A percentile compares a stretch with the other conserved stretches of the same genome.
Evolutionary conservation across 2,888 invertebrate species (phyloP).

Genomic region (Lasioglossum calceatum): DNA sequence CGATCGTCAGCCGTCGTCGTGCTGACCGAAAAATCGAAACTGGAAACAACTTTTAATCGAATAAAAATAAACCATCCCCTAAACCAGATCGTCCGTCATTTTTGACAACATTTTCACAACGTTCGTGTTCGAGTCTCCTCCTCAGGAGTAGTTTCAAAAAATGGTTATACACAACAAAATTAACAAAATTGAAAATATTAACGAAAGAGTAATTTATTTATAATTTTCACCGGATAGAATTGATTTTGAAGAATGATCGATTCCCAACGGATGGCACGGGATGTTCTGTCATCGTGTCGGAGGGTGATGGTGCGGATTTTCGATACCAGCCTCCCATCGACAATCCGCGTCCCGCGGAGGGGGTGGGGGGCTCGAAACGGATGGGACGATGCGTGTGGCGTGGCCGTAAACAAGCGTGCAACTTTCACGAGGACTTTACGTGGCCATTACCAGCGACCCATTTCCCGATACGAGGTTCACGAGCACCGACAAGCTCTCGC

Average conservation of each 20-base stretch:
- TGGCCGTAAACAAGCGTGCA: conserved; percentile 63
- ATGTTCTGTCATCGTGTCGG: background rate
- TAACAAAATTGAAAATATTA: too few relatives aligned
- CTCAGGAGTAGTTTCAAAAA: background rate
- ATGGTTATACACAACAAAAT: background rate
- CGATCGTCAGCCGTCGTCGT: background rate
- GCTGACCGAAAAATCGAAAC: background rate
- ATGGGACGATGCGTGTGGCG: conserved; percentile 59
- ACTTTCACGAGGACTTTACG: conserved; percentile 70
- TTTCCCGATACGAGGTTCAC: conserved; percentile 56
- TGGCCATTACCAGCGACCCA: conserved; percentile 62
- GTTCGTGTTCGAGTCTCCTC: background rate
- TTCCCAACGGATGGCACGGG: background rate
- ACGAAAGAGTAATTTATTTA: background rate
- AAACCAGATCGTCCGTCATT: background rate
- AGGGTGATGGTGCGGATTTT: conserved; percentile 25
- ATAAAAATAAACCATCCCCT: background rate
- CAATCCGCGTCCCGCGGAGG: background rate
- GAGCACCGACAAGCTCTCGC: conserved; percentile 39
- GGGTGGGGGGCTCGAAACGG: background rate
- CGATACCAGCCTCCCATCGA: conserved; percentile 4
- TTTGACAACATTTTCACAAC: background rate
- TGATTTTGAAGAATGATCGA: background rate
- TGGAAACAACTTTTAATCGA: background rate
- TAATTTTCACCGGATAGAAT: background rate